Conservation (phyloP, 2,797 vertebrate species). For the Hydrophis major region DNA sequence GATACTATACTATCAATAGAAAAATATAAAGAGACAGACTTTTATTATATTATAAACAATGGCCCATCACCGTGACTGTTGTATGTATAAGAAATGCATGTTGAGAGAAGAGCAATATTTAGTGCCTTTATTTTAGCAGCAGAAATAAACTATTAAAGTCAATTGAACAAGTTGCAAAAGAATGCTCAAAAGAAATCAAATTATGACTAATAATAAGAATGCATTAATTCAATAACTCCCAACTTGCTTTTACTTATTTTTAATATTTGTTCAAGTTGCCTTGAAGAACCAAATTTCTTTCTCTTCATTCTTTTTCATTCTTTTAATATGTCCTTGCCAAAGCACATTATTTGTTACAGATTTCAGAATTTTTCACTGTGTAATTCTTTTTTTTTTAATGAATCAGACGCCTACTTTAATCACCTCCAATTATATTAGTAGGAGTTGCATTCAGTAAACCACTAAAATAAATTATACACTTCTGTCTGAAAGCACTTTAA, state of each 20-base stretch:
- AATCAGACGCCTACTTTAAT: neutral
- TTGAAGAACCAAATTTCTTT: neutral
- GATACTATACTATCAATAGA: constrained; percentile 2
- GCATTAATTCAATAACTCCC: neutral
- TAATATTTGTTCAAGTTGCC: neutral
- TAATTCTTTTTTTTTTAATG: constrained; percentile 5
- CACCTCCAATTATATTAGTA: constrained; percentile 6
- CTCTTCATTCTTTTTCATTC: neutral
- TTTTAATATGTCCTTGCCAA: neutral
- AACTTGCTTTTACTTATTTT: neutral
- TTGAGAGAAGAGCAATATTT: neutral
- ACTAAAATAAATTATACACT: neutral
- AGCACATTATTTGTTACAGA: constrained; percentile 22
- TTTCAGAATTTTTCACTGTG: constrained; percentile 17
- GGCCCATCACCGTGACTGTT: constrained; percentile 1
- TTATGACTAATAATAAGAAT: neutral
- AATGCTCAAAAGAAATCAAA: neutral
- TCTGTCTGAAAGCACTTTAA: constrained; percentile 2
- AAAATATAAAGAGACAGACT: neutral
- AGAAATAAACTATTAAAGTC: neutral
- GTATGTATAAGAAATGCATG: neutral
- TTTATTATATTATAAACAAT: constrained; percentile 31
- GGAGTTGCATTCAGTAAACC: constrained; percentile 19
- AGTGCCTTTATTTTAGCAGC: neutral
- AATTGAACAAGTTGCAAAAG: neutral